Base-by-base conservation (phyloP, 1,140 invertebrate species). In the Macrobrachium nipponense region DNA sequence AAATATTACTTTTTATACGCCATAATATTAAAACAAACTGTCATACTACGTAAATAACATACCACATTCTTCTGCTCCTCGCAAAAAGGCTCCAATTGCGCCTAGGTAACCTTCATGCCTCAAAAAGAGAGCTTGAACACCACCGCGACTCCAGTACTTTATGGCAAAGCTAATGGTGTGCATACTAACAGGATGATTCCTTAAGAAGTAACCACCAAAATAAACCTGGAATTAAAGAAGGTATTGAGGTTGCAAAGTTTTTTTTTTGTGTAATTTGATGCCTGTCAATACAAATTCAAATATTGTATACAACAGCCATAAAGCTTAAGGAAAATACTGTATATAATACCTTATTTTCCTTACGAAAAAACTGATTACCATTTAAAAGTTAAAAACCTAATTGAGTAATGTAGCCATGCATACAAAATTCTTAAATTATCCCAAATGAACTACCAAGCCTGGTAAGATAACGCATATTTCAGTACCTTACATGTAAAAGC, bases 71-170 rank as follows among this genome's bases (percentile, higher is more conserved):
- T 95, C 93, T 62, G 93, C 93, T 18, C 94, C 95, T 89, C 94
- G 94, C 0, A 96, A 90, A 91, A 95, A 96, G 20, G 95, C 95
- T 27, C 95, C 95, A 88, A 96, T 95, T 0, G 95, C 95, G 75
- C 95, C 94, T 23, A 96, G 91, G 90, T 96, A 96, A 6, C 95
- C 95, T 91, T 96, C 95, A 90, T 96, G 95, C 15, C 95, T 91
- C 12, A 96, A 91, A 91, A 96, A 96, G 76, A 95, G 90, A 11
- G 95, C 93, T 88, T 95, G 93, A 20, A 95, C 94, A 88, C 93
- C 92, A 36, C 94, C 94, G 92, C 94, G 92, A 77, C 95, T 95
- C 95, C 95, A 96, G 90, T 93, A 96, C 88, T 95, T 95, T 70
- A 96, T 95, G 60, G 94, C 93, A 91, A 93, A 95, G 10, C 93